Percentiles rank a stretch among this genome's conserved stretches.
These are phyloP conservation scores for Phorcus lineatus DNA, from an alignment of 2,888 invertebrate genomes.

Conservation along the genomic window DNA sequence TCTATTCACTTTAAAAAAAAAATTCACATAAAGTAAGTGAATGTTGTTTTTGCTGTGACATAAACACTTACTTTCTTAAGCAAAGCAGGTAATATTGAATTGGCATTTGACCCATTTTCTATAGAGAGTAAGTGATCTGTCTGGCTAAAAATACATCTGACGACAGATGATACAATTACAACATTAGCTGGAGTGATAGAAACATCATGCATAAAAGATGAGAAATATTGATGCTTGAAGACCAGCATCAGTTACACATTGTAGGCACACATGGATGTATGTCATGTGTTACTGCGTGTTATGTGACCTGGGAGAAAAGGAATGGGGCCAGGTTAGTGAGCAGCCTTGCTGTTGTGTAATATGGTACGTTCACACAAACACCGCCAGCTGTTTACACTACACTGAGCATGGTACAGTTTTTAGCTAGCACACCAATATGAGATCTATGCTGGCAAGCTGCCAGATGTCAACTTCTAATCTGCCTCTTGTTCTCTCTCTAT, in stretches of 20 bases:
- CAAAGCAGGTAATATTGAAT: neutral
- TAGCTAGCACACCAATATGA: neutral
- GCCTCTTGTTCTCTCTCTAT: neutral
- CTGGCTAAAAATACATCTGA: too few relatives aligned
- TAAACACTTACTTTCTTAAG: too few relatives aligned
- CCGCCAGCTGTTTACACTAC: conserved; percentile 15
- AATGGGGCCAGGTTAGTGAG: conserved; percentile 3
- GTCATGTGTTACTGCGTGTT: conserved; percentile 3
- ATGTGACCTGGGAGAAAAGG: neutral
- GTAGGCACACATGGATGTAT: too few relatives aligned
- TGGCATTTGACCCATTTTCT: neutral
- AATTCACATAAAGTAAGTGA: too few relatives aligned
- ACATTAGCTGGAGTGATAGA: too few relatives aligned
- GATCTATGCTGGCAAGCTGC: neutral
- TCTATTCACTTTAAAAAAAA: too few relatives aligned
- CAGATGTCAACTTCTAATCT: neutral
- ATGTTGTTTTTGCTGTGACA: too few relatives aligned
- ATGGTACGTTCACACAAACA: conserved; percentile 13
- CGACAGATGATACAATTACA: too few relatives aligned
- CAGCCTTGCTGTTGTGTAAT: conserved; percentile 6
- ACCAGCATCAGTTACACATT: too few relatives aligned
- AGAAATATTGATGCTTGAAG: too few relatives aligned
- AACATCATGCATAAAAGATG: too few relatives aligned
- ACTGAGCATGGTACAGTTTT: neutral
- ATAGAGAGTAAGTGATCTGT: neutral